A percentile compares a stretch with the other conserved stretches of the same genome.
Conservation (phyloP, 2,888 invertebrate genomes). For the Sycophila texana region DNA sequence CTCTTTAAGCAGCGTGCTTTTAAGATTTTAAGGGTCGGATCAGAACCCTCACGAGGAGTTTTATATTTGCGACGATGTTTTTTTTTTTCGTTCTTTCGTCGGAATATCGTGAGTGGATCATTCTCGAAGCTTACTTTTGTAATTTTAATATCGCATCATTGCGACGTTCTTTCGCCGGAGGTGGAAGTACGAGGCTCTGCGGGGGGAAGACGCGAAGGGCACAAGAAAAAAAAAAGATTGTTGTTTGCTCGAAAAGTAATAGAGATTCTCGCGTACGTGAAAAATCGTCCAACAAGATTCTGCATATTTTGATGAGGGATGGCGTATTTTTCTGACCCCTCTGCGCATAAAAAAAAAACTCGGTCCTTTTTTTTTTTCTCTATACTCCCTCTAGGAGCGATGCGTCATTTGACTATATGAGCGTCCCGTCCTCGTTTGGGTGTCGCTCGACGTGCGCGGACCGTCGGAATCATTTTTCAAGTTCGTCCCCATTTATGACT, state of each 20-base stretch:
- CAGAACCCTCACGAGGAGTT: too few relatives aligned
- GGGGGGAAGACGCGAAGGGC: too few relatives aligned
- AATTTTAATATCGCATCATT: not conserved
- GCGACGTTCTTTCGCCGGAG: too few relatives aligned
- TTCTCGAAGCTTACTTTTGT: not conserved
- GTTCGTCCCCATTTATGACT: conserved; percentile 47
- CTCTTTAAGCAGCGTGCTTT: too few relatives aligned
- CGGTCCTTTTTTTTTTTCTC: not conserved
- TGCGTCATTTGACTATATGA: conserved; percentile 26
- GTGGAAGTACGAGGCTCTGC: too few relatives aligned
- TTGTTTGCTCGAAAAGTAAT: conserved; percentile 32
- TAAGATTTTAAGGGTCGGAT: too few relatives aligned
- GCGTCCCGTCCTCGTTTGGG: not conserved
- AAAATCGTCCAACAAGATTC: conserved; percentile 38
- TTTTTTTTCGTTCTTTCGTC: too few relatives aligned
- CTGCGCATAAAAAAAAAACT: not conserved
- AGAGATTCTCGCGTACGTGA: conserved; percentile 31
- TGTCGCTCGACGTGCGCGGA: not conserved
- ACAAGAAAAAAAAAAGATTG: conserved; percentile 12
- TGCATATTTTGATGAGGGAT: conserved; percentile 44
- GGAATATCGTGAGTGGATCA: not conserved
- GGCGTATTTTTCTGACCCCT: conserved; percentile 6
- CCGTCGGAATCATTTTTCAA: conserved; percentile 49
- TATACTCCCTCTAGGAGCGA: not conserved
- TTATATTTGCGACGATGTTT: too few relatives aligned